Base-by-base conservation (phyloP, 64 coral and sea anemone species). In the Stichodactyla helianthus region DNA sequence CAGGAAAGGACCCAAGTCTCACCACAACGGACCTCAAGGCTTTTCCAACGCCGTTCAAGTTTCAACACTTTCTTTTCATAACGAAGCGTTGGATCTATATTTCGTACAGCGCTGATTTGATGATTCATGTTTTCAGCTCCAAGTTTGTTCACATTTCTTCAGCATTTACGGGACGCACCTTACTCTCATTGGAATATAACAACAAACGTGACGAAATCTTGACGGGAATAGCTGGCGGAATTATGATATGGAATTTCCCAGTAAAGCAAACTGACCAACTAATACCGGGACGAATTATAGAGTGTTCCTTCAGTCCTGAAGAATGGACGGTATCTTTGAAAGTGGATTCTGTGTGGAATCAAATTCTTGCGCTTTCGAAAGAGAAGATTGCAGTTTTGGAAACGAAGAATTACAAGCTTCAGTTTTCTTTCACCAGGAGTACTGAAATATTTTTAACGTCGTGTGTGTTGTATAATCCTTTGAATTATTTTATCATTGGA, bases 401-500 rank as follows among this genome's bases (percentile, higher is more conserved):
- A 82, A 84, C 65, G 15, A 27, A 77, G 31, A 87, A 55, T 18
- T 88, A 99, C 76, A 28, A 54, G 74, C 83, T 87, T n/a, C 91
- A 83, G 63, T 79, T 82, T 55, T 89, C 83, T 6, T 99, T 99
- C 70, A 82, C 77, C 61, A 99, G 92, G 64, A 88, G 93, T 19
- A 83, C 86, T 22, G 86, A 95, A 17, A 23, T 95, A 4, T 86
- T 90, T 0, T 99, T 99, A 20, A 95, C 93, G 26, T 84, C 93
- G 4, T 99, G 97, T 79, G 91, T 84, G 4, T 86, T 95, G 63
- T 99, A 93, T 28, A 85, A 92, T 77, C 93, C 93, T 50, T 53
- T 87, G 15, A 94, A 93, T 16, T 99, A 93, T 86, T 99, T 99
- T 22, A 93, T 99, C 50, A 92, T 93, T 80, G 96, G 93, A 76